A percentile compares a stretch with the other conserved stretches of the same genome.
These are phyloP conservation scores for Drosophila malerkotliana DNA, from an alignment of 1,140 invertebrate genomes.

Conservation along the genomic window DNA sequence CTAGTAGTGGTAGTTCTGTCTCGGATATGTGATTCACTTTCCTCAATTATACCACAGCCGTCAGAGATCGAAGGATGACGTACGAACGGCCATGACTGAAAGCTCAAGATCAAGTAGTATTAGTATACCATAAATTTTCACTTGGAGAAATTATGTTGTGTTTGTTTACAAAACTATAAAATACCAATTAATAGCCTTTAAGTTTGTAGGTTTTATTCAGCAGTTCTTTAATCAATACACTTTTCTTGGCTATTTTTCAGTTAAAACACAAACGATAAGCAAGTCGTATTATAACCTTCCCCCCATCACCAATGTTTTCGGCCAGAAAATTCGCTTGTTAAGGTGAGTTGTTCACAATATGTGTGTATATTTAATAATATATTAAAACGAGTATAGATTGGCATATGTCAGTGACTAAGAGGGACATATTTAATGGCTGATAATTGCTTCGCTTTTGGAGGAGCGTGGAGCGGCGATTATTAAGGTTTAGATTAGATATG, in stretches of 20 bases:
- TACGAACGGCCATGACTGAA: conserved; percentile 54
- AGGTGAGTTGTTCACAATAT: conserved; percentile 56
- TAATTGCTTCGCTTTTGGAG: conserved; percentile 30
- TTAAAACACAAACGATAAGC: conserved; percentile 29
- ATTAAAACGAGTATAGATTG: conserved; percentile 29
- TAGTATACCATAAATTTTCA: conserved; percentile 4
- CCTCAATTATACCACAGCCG: conserved; percentile 38
- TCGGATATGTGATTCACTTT: conserved; percentile 53
- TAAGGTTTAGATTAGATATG: conserved; percentile 32
- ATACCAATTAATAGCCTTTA: background rate
- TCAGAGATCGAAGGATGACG: conserved; percentile 51
- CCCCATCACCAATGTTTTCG: conserved; percentile 57
- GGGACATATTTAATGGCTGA: conserved; percentile 32
- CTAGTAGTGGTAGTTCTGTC: conserved; percentile 18
- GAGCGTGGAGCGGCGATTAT: conserved; percentile 3
- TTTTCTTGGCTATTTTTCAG: conserved; percentile 50
- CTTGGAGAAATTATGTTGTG: conserved; percentile 23
- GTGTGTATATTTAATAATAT: conserved; percentile 27
- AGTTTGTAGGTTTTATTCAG: background rate
- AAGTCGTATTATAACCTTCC: conserved; percentile 35
- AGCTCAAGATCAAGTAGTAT: conserved; percentile 18
- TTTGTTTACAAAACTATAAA: conserved; percentile 1
- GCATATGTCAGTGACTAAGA: conserved; percentile 47
- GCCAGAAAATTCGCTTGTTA: conserved; percentile 53
- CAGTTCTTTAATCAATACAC: conserved; percentile 10